Evolutionary conservation across 2,888 invertebrate genomes (phyloP).

Genomic region (Melieria omissa): DNA sequence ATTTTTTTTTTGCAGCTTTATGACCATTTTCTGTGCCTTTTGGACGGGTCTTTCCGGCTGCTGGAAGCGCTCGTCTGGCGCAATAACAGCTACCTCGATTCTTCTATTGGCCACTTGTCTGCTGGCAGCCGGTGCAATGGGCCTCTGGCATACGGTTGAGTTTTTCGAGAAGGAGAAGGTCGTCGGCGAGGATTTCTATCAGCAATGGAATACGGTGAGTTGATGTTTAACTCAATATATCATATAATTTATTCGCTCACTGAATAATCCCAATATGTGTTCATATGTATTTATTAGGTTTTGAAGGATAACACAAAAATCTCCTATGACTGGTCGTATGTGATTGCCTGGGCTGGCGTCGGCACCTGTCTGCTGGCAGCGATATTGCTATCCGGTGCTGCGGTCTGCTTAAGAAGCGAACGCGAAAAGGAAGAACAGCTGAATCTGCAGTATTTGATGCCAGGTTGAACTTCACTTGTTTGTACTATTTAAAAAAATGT

Average conservation of each 20-base stretch:
- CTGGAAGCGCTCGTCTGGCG: conserved; percentile 94
- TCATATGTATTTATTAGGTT: conserved; percentile 69
- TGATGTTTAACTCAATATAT: conserved; percentile 51
- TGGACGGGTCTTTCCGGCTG: conserved; percentile 97
- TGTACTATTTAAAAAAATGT: not conserved
- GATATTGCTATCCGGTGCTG: conserved; percentile 92
- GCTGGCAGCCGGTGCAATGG: conserved; percentile 93
- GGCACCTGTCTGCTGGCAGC: conserved; percentile 90
- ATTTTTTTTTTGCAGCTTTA: conserved; percentile 72
- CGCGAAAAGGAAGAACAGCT: conserved; percentile 94
- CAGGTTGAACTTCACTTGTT: conserved; percentile 72
- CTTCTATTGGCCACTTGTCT: conserved; percentile 74
- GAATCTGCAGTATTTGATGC: conserved; percentile 98
- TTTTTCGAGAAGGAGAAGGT: conserved; percentile 95
- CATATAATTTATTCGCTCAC: not conserved
- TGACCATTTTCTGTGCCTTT: conserved; percentile 91
- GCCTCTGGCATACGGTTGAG: conserved; percentile 95
- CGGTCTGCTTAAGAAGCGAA: conserved; percentile 93
- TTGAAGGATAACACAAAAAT: conserved; percentile 86
- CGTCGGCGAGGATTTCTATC: conserved; percentile 91
- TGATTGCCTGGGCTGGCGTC: conserved; percentile 96
- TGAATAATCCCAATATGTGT: not conserved
- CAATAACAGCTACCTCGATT: conserved; percentile 93
- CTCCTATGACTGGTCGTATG: conserved; percentile 96
- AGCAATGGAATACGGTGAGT: conserved; percentile 87